phyloP scores from a whole-genome alignment of 2,888 invertebrate genomes.

The Synanthedon myopaeformis region DNA sequence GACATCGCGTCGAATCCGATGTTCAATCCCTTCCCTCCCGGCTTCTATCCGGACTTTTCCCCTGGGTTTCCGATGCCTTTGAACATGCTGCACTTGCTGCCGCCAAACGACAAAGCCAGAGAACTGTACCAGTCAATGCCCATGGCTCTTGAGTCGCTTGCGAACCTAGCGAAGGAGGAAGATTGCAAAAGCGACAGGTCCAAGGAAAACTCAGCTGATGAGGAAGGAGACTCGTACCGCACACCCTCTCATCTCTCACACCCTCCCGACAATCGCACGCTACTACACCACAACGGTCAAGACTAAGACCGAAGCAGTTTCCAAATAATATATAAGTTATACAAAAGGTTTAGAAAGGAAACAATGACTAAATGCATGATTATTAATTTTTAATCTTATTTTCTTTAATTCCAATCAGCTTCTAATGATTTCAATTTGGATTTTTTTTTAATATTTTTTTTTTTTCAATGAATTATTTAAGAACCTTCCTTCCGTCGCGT shows the following conservation, averaged over 20 bases:
- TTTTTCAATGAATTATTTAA: no score
- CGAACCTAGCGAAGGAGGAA: conserved; percentile 68
- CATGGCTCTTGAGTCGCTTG: conserved; percentile 69
- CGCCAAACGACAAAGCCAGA: conserved; percentile 81
- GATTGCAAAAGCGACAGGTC: conserved; percentile 75
- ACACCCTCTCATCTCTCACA: conserved; percentile 67
- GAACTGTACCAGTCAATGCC: conserved; percentile 72
- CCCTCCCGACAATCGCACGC: conserved; percentile 73
- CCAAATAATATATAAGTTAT: not conserved
- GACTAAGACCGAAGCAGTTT: conserved; percentile 64
- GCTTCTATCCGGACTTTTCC: conserved; percentile 87
- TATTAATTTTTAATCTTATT: no score
- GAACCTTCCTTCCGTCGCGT: no score
- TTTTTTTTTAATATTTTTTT: no score
- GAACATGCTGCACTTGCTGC: conserved; percentile 86
- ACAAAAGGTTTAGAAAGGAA: not conserved
- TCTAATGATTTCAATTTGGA: no score
- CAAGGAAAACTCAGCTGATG: conserved; percentile 73
- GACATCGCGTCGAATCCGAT: conserved; percentile 75
- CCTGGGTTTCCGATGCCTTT: conserved; percentile 85
- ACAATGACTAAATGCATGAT: no score
- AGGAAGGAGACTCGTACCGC: conserved; percentile 62
- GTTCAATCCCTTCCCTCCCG: conserved; percentile 82
- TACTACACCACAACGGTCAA: conserved; percentile 83
- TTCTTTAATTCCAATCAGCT: no score